These are phyloP conservation scores for Hyposoter dolosus DNA, from an alignment of 2,888 invertebrate genomes.

Conservation along the genomic window DNA sequence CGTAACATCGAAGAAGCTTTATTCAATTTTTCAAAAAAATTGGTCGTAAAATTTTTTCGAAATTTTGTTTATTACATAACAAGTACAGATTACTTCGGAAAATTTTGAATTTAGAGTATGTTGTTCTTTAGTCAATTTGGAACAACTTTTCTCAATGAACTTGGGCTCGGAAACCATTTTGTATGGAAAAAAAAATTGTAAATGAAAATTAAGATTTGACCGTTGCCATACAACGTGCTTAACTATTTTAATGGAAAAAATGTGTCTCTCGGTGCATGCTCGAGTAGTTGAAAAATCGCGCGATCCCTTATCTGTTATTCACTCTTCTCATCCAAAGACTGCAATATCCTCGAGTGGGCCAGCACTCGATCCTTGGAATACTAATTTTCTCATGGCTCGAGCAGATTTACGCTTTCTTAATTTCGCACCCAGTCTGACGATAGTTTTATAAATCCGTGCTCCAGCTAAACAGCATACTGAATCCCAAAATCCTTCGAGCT, in stretches of 20 bases:
- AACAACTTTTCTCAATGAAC: too few species aligned
- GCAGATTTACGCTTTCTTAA: constrained; percentile 83
- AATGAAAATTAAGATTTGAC: too few species aligned
- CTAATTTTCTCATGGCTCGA: constrained; percentile 79
- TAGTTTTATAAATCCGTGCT: constrained; percentile 82
- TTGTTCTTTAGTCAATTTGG: too few species aligned
- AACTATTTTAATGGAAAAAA: background rate
- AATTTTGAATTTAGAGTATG: too few species aligned
- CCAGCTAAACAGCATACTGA: constrained; percentile 45
- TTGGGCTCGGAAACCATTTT: too few species aligned
- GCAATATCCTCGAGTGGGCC: constrained; percentile 71
- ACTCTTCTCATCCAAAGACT: constrained; percentile 24
- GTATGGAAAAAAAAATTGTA: too few species aligned
- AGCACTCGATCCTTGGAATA: constrained; percentile 81
- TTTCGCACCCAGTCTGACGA: constrained; percentile 76
- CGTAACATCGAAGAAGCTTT: too few species aligned
- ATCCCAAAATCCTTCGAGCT: constrained; percentile 36
- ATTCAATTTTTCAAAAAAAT: too few species aligned
- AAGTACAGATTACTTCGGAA: too few species aligned
- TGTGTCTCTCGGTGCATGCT: background rate
- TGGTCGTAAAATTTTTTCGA: too few species aligned
- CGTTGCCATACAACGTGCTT: too few species aligned
- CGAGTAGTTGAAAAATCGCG: background rate
- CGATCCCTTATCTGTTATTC: constrained; percentile 9
- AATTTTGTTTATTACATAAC: too few species aligned